These are phyloP conservation scores for Nomia melanderi DNA, from an alignment of 1,140 invertebrate species.

Conservation along the genomic window DNA sequence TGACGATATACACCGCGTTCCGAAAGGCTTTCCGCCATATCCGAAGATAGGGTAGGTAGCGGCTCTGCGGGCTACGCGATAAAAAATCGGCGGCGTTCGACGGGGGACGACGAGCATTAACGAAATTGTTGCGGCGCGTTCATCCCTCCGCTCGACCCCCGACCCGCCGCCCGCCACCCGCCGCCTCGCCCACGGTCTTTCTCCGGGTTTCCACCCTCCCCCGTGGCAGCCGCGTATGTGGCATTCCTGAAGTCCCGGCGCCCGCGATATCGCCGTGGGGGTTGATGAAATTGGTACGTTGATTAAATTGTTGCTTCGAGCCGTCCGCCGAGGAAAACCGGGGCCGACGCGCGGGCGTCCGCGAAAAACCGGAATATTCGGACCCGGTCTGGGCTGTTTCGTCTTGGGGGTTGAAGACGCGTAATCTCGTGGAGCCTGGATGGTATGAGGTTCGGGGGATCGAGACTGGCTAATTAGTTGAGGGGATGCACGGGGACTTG, in stretches of 20 bases:
- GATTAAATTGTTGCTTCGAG: constrained; percentile 61
- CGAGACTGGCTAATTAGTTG: too few relatives aligned
- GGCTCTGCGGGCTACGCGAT: constrained; percentile 17
- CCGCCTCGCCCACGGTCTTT: background rate
- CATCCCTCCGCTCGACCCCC: background rate
- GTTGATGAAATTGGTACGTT: constrained; percentile 65
- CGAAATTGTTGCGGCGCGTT: constrained; percentile 46
- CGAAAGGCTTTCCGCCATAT: constrained; percentile 45
- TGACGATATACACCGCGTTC: constrained; percentile 57
- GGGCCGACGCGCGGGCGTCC: background rate
- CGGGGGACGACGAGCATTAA: constrained; percentile 40
- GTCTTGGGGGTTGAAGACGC: background rate
- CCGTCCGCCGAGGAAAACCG: constrained; percentile 24
- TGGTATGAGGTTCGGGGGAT: too few relatives aligned
- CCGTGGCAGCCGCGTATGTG: constrained; percentile 36
- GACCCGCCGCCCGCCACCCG: background rate
- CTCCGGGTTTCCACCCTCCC: constrained; percentile 9
- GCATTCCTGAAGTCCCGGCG: constrained; percentile 57
- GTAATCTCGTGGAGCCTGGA: too few relatives aligned
- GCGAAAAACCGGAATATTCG: constrained; percentile 5
- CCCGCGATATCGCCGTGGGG: constrained; percentile 57
- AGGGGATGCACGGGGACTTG: too few relatives aligned
- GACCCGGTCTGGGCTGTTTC: background rate
- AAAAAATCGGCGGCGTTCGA: constrained; percentile 46
- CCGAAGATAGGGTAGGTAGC: constrained; percentile 38